Evolutionary conservation across 2,797 vertebrate species (phyloP).

Genomic region (Argya squamiceps): DNA sequence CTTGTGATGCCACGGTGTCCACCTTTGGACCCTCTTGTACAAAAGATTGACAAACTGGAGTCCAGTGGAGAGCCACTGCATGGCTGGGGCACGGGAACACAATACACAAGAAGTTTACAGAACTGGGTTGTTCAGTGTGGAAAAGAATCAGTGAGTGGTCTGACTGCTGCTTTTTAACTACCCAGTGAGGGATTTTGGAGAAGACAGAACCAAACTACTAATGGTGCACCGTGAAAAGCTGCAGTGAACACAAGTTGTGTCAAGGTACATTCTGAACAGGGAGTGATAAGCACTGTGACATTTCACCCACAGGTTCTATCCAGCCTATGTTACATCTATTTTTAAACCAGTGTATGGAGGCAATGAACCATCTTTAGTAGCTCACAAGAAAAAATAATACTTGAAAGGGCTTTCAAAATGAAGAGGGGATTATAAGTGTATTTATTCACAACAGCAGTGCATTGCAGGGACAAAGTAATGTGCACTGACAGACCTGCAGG

Average conservation of each 20-base stretch:
- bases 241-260: not conserved
- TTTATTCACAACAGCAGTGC: not conserved
- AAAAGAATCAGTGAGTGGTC: not conserved
- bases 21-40: not conserved
- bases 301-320: not conserved
- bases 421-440: not conserved
- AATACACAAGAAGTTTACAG: not conserved
- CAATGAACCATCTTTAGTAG: not conserved
- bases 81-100: not conserved
- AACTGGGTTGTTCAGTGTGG: not conserved
- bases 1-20: not conserved
- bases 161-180: not conserved
- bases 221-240: not conserved
- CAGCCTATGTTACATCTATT: not conserved
- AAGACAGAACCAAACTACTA: not conserved
- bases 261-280: not conserved
- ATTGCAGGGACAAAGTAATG: not conserved
- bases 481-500: not conserved
- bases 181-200: not conserved
- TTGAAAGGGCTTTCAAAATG: conserved; percentile 32
- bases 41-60: not conserved
- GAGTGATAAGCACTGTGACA: not conserved
- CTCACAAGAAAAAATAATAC: not conserved
- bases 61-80: not conserved
- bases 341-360: not conserved